Conservation (phyloP, 2,888 invertebrate species). For the Caenorhabditis sulstoni region DNA sequence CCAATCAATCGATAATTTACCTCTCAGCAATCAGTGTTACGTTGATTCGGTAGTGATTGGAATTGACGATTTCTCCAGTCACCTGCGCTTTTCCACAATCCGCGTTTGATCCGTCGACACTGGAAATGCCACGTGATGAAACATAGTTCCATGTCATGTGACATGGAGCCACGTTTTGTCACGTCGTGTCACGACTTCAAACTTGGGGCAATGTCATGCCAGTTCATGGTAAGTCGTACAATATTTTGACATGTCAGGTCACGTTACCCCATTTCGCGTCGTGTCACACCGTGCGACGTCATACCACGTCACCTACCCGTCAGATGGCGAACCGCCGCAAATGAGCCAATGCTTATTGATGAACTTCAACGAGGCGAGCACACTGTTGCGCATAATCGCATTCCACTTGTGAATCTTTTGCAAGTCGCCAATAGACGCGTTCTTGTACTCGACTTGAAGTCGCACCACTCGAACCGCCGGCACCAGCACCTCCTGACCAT, state of each 20-base stretch:
- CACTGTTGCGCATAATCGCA: slow-evolving; percentile 65
- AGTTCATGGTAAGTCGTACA: too few relatives aligned
- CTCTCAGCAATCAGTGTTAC: slow-evolving; percentile 79
- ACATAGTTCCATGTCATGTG: not conserved
- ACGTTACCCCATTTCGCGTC: too few relatives aligned
- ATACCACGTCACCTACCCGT: slow-evolving; percentile 44
- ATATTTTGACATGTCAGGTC: slow-evolving; percentile 16
- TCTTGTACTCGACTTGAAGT: slow-evolving; percentile 69
- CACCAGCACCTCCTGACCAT: slow-evolving; percentile 46
- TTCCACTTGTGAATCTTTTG: slow-evolving; percentile 70
- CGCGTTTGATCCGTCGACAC: slow-evolving; percentile 22
- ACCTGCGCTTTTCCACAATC: slow-evolving; percentile 80
- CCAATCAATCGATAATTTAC: too few relatives aligned
- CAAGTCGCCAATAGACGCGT: slow-evolving; percentile 62
- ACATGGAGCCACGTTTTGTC: too few relatives aligned
- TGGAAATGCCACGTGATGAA: slow-evolving; percentile 20
- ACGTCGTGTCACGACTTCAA: not conserved
- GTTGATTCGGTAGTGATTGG: slow-evolving; percentile 75
- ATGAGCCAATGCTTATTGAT: slow-evolving; percentile 80
- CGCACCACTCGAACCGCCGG: slow-evolving; percentile 74
- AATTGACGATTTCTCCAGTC: slow-evolving; percentile 75
- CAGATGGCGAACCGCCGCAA: slow-evolving; percentile 66
- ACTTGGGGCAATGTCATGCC: too few relatives aligned
- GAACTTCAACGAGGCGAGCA: slow-evolving; percentile 77
- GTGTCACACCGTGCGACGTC: too few relatives aligned